Conservation (phyloP, 2,797 vertebrate genomes). For the Arnoldichthys spilopterus region DNA sequence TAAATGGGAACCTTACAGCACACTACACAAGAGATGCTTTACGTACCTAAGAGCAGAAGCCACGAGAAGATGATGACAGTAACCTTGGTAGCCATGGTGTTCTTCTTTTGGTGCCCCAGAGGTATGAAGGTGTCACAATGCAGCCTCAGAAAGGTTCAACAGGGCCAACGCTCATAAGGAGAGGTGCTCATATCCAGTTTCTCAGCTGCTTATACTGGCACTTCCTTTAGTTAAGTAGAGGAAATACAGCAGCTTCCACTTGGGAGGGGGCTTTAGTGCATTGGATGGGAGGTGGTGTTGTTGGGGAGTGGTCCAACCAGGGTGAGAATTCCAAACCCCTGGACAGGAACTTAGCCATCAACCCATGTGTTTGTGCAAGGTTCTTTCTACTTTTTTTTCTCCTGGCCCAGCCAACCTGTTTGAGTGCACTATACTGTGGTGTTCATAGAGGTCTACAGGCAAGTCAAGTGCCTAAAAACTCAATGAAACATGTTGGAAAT, state of each 20-base stretch:
- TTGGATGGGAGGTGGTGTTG: slow-evolving; percentile 28
- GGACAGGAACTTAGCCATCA: slow-evolving; percentile 14
- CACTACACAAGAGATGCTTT: not conserved
- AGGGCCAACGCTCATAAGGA: slow-evolving; percentile 5
- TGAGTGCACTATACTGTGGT: not conserved
- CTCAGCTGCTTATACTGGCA: slow-evolving; percentile 86
- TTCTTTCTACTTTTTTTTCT: slow-evolving; percentile 6
- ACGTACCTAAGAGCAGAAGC: slow-evolving; percentile 41
- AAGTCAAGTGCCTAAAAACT: not conserved
- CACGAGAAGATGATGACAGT: slow-evolving; percentile 24
- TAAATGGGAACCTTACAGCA: not conserved
- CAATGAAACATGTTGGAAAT: not conserved
- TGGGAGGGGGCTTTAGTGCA: slow-evolving; percentile 71
- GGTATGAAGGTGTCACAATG: slow-evolving; percentile 4
- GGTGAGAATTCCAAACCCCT: slow-evolving; percentile 30
- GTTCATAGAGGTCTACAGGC: not conserved
- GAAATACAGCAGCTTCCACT: slow-evolving; percentile 85
- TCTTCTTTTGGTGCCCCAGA: slow-evolving; percentile 10
- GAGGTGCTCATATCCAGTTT: slow-evolving; percentile 68
- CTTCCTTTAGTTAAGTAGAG: slow-evolving; percentile 87
- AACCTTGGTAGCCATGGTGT: slow-evolving; percentile 35
- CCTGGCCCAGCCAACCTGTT: not conserved
- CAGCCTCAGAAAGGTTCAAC: slow-evolving; percentile 33
- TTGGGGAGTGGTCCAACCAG: slow-evolving; percentile 13
- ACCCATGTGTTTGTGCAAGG: slow-evolving; percentile 11